These are phyloP conservation scores for Trachops cirrhosus DNA, from an alignment of 2,797 vertebrate species.

Conservation along the genomic window DNA sequence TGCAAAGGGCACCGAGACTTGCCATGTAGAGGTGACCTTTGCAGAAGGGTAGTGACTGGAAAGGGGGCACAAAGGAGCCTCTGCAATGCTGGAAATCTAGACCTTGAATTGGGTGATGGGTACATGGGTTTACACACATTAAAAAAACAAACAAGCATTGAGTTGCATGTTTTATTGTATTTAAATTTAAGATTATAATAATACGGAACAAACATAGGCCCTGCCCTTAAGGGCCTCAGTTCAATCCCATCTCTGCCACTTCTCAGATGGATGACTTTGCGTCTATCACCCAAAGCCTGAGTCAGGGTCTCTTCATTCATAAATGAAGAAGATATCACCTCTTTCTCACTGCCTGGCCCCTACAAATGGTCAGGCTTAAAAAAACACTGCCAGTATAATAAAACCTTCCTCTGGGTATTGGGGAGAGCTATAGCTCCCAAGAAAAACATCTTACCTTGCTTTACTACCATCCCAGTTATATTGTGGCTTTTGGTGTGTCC, in stretches of 20 bases:
- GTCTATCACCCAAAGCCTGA: neutral
- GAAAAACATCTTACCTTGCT: neutral
- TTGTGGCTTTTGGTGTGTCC: neutral
- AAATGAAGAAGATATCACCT: neutral
- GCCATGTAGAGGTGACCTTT: neutral
- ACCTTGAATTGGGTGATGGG: neutral
- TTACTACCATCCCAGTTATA: neutral
- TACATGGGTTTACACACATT: neutral
- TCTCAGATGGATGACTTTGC: too few relatives aligned
- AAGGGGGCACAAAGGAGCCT: neutral
- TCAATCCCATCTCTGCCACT: neutral
- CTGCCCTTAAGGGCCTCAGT: neutral
- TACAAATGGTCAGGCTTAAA: neutral
- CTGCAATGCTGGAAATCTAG: neutral
- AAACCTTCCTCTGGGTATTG: neutral
- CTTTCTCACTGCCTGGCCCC: neutral
- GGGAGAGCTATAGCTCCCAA: neutral
- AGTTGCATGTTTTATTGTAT: accelerated
- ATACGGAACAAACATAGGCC: neutral
- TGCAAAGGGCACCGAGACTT: neutral
- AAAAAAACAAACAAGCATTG: neutral
- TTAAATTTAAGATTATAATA: neutral
- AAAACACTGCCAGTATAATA: neutral
- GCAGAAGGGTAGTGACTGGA: neutral
- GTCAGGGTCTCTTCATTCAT: neutral